A percentile compares a stretch with the other conserved stretches of the same genome.
These are phyloP conservation scores for Rhegmatorhina hoffmannsi DNA, from an alignment of 2,113 vertebrate species.

Conservation along the genomic window DNA sequence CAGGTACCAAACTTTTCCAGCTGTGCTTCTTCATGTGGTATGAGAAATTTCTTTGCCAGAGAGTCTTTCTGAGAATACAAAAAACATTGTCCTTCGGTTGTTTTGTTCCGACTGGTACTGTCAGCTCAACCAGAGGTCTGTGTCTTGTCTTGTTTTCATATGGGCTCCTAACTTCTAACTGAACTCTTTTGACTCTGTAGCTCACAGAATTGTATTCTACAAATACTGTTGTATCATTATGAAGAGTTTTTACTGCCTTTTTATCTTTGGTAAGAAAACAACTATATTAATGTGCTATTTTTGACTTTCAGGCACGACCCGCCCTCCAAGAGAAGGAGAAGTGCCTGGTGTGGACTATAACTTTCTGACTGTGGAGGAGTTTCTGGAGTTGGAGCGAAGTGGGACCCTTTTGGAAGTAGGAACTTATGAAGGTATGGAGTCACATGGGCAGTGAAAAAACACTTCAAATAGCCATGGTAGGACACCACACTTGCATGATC, in stretches of 20 bases:
- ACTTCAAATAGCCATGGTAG: fast-evolving
- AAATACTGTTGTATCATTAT: neutral
- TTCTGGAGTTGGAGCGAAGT: conserved; percentile 90
- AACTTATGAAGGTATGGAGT: conserved; percentile 91
- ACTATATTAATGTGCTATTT: neutral
- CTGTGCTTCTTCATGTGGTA: neutral
- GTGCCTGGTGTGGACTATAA: conserved; percentile 96
- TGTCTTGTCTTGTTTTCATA: neutral
- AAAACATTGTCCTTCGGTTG: neutral
- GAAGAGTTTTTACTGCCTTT: neutral
- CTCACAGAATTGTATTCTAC: neutral
- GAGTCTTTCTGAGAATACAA: neutral
- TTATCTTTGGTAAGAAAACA: neutral
- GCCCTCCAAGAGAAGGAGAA: conserved; percentile 92
- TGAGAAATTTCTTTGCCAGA: neutral
- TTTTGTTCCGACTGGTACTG: neutral
- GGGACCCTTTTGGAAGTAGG: conserved; percentile 96
- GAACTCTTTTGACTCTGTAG: neutral
- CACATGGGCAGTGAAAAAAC: neutral
- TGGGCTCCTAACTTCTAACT: neutral
- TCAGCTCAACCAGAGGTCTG: neutral
- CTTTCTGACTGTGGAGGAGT: conserved; percentile 94
- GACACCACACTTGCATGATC: neutral
- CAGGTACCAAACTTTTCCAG: neutral
- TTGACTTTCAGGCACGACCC: conserved; percentile 89